Evolutionary conservation across 2,888 invertebrate species (phyloP).

Genomic region (Catotricha subobsoleta): DNA sequence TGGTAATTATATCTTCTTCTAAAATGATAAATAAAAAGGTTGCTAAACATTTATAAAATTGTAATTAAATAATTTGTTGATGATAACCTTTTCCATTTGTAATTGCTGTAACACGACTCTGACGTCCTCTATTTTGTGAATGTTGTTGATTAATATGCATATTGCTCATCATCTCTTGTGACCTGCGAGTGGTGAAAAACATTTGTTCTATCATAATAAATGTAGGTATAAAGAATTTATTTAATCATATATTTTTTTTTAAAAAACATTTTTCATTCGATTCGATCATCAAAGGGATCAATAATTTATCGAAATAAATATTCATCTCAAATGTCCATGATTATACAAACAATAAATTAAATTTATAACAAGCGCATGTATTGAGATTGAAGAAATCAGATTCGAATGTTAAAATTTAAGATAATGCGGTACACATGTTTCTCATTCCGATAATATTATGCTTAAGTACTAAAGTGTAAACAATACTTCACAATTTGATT

Average conservation of each 20-base stretch:
- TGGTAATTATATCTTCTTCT: not conserved
- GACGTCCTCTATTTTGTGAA: not conserved
- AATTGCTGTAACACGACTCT: not conserved
- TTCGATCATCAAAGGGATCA: no score
- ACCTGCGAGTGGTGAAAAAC: no score
- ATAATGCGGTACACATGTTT: slow-evolving; percentile 5
- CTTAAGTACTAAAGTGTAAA: not conserved
- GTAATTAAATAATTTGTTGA: not conserved
- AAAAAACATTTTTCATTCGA: no score
- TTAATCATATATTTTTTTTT: no score
- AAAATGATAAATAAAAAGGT: not conserved
- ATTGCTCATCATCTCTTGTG: not conserved
- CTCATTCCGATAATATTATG: not conserved
- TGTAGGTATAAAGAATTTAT: no score
- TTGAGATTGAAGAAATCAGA: not conserved
- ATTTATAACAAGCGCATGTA: no score
- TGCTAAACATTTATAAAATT: no score
- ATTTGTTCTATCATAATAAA: no score
- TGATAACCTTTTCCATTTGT: not conserved
- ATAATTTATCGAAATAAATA: no score
- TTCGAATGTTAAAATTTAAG: no score
- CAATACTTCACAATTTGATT: slow-evolving; percentile 1
- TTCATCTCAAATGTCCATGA: not conserved
- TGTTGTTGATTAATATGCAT: not conserved
- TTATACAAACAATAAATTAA: not conserved